Evolutionary conservation across 1,140 invertebrate genomes (phyloP).

Genomic region (Drosophila guanche): DNA sequence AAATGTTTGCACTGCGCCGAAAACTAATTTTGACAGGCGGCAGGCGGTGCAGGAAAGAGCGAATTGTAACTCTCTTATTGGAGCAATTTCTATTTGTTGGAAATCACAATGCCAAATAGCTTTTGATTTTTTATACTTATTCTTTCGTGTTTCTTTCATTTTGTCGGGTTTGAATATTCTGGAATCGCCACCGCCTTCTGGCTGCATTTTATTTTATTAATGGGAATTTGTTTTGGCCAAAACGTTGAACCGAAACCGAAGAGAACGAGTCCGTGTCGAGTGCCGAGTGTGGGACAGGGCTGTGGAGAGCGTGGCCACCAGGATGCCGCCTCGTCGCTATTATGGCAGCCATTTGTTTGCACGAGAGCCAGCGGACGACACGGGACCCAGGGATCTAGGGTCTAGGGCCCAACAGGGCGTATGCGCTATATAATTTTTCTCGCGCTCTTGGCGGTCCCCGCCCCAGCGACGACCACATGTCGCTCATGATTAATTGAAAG

Average conservation of each 20-base stretch:
- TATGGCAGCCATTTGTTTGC: constrained; percentile 74
- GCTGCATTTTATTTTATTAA: constrained; percentile 69
- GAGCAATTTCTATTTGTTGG: constrained; percentile 36
- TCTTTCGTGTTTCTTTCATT: constrained; percentile 7
- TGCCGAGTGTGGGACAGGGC: neutral
- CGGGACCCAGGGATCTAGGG: neutral
- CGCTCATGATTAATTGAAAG: constrained; percentile 79
- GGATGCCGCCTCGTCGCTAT: constrained; percentile 52
- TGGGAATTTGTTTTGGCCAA: constrained; percentile 56
- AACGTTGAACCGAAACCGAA: too few relatives aligned
- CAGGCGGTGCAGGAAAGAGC: neutral
- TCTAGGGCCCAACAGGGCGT: constrained; percentile 44
- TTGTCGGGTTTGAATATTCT: neutral
- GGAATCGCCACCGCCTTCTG: neutral
- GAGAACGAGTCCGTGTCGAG: too few relatives aligned
- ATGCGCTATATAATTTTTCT: constrained; percentile 75
- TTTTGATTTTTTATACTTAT: constrained; percentile 27
- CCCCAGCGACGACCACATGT: constrained; percentile 66
- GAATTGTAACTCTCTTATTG: constrained; percentile 31
- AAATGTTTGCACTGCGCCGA: constrained; percentile 37
- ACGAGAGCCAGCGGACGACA: constrained; percentile 10
- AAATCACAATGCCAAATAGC: constrained; percentile 57
- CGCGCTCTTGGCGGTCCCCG: constrained; percentile 62
- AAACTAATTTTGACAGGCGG: constrained; percentile 55
- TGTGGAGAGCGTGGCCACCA: constrained; percentile 10